Evolutionary conservation across 2,113 vertebrate genomes (phyloP).

Genomic region (Mirounga angustirostris): DNA sequence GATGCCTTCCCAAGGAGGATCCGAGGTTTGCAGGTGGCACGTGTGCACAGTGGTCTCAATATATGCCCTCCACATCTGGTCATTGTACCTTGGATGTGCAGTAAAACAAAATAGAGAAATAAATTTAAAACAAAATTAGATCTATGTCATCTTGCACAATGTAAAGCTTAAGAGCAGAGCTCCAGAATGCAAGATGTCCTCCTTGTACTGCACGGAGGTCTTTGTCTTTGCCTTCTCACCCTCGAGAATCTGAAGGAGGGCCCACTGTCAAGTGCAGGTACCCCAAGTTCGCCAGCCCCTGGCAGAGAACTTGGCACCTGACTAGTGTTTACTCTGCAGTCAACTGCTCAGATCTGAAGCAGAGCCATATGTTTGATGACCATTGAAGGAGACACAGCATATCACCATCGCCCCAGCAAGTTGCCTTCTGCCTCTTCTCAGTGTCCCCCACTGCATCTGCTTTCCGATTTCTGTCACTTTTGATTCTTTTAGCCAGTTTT

Average conservation of each 20-base stretch:
- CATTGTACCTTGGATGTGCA: background rate
- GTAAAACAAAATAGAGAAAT: background rate
- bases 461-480: background rate
- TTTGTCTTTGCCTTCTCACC: background rate
- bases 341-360: background rate
- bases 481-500: background rate
- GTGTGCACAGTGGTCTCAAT: background rate
- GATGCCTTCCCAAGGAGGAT: background rate
- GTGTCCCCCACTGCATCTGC: background rate
- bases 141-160: background rate
- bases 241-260: background rate
- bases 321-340: background rate
- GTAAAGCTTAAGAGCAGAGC: background rate
- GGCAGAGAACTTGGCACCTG: background rate
- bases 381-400: background rate
- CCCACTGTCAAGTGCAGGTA: background rate
- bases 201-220: background rate
- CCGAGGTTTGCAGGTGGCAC: too few relatives aligned
- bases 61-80: background rate
- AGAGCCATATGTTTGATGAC: background rate
- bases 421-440: background rate
- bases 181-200: background rate
- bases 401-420: accelerated
- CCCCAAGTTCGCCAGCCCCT: background rate
- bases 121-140: background rate